A percentile compares a stretch with the other conserved stretches of the same genome.
Conservation (phyloP, 1,140 invertebrate species). For the Asobara japonica region DNA sequence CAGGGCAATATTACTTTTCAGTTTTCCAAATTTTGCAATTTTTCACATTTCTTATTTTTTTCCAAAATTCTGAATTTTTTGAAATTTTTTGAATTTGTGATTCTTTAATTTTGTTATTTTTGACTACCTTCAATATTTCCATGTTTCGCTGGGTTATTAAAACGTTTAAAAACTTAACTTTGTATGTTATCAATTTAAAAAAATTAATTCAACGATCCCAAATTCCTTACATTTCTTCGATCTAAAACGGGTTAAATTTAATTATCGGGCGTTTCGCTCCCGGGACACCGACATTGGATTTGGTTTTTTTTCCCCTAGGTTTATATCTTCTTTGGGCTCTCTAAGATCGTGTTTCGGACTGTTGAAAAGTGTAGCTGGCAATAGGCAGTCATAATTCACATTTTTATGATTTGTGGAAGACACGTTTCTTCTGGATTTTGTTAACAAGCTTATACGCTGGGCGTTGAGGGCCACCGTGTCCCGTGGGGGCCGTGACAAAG, state of each 20-base stretch:
- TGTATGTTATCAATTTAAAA: too few species aligned
- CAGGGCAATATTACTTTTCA: too few species aligned
- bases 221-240: too few species aligned
- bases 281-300: not conserved
- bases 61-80: too few species aligned
- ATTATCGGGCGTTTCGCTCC: not conserved
- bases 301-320: not conserved
- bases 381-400: constrained; percentile 33
- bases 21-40: too few species aligned
- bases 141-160: too few species aligned
- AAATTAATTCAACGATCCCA: not conserved
- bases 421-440: constrained; percentile 22
- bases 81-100: too few species aligned
- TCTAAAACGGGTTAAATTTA: too few species aligned
- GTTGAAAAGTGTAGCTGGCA: constrained; percentile 15
- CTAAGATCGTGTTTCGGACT: constrained; percentile 25
- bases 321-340: not conserved
- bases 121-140: too few species aligned
- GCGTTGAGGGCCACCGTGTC: not conserved
- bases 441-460: constrained; percentile 29
- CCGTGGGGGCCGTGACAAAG: constrained; percentile 15
- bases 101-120: too few species aligned
- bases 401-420: constrained; percentile 41
- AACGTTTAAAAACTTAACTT: too few species aligned
- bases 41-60: too few species aligned